Evolutionary conservation across 1,140 invertebrate genomes (phyloP).

Genomic region (Lerema accius): DNA sequence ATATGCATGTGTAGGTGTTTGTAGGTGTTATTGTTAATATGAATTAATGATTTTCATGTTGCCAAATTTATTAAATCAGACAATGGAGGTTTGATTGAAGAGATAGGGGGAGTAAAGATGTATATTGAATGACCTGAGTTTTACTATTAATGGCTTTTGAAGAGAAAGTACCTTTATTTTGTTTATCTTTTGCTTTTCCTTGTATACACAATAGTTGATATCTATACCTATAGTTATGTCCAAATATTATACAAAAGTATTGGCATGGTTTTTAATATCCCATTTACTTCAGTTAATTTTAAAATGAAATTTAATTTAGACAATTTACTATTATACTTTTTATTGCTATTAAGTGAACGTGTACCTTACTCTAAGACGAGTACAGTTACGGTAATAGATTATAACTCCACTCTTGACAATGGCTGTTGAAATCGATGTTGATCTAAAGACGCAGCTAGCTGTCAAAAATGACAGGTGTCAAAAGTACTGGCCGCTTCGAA

Average conservation of each 20-base stretch:
- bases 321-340: slow-evolving; percentile 7
- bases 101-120: neutral
- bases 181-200: no score
- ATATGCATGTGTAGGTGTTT: slow-evolving; percentile 5
- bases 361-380: no score
- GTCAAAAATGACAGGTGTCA: slow-evolving; percentile 37
- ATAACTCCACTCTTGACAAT: slow-evolving; percentile 8
- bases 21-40: slow-evolving; percentile 17
- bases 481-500: slow-evolving; percentile 14
- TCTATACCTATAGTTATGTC: no score
- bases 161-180: no score
- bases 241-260: no score
- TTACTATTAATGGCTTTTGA: no score
- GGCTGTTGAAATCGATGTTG: neutral
- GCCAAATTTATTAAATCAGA: slow-evolving; percentile 19
- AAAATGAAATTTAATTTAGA: no score
- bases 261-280: no score
- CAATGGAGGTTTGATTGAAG: slow-evolving; percentile 9
- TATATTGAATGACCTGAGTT: no score
- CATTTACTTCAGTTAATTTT: no score
- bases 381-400: slow-evolving; percentile 14
- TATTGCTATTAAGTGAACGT: no score
- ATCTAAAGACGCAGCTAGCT: neutral
- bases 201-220: no score
- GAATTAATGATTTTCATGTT: slow-evolving; percentile 15